A percentile compares a stretch with the other conserved stretches of the same genome.
Conservation (phyloP, 2,797 vertebrate genomes). For the Remorina albescens region DNA sequence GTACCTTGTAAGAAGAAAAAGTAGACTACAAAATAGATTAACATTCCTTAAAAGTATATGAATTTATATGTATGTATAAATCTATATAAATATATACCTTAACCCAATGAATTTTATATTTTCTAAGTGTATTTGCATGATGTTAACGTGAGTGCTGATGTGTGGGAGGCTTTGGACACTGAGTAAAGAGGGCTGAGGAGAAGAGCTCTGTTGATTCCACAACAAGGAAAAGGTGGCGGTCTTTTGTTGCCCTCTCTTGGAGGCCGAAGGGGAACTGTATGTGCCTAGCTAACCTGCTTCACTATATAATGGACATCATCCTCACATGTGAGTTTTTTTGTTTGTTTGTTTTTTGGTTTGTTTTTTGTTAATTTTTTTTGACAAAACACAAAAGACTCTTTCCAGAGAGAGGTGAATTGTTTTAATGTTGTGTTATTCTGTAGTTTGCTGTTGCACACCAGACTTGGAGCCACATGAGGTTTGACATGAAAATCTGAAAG, state of each 20-base stretch:
- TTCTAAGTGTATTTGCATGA: constrained; percentile 83
- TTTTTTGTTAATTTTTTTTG: too few species aligned
- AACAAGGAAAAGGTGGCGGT: constrained; percentile 44
- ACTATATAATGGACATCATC: constrained; percentile 72
- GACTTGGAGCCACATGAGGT: constrained; percentile 56
- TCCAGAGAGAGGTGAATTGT: constrained; percentile 60
- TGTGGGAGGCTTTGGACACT: constrained; percentile 76
- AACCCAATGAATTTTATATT: constrained; percentile 83
- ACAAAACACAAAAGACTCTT: constrained; percentile 69
- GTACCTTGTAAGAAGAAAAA: constrained; percentile 79
- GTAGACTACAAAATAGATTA: constrained; percentile 86
- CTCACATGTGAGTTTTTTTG: constrained; percentile 56
- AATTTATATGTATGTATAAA: constrained; percentile 87
- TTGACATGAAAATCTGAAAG: constrained; percentile 39
- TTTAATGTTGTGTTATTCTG: constrained; percentile 54
- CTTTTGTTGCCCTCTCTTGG: constrained; percentile 48
- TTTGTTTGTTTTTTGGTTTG: too few species aligned
- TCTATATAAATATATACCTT: constrained; percentile 87
- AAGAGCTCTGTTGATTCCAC: constrained; percentile 37
- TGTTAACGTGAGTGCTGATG: constrained; percentile 76
- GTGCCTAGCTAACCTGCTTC: constrained; percentile 73
- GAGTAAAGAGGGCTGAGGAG: constrained; percentile 42
- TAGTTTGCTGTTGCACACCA: constrained; percentile 57
- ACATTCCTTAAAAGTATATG: constrained; percentile 92
- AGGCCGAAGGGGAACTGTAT: constrained; percentile 64